A percentile compares a stretch with the other conserved stretches of the same genome.
phyloP scores from a whole-genome alignment of 1,140 invertebrate genomes.

The Trinorchestia longiramus region DNA sequence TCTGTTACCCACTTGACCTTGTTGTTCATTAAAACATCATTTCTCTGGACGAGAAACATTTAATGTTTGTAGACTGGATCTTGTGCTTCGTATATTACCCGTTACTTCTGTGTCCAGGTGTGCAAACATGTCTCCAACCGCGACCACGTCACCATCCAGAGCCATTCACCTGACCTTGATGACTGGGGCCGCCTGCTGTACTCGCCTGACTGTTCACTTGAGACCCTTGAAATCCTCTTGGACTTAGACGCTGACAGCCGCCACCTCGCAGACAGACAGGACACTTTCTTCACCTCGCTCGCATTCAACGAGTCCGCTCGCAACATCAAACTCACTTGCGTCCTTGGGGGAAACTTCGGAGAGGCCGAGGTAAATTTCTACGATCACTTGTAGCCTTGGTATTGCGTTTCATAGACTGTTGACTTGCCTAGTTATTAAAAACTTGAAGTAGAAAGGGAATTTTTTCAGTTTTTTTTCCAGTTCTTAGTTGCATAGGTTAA shows the following conservation, averaged over 20 bases:
- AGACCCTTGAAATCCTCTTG: constrained; percentile 64
- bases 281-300: constrained; percentile 66
- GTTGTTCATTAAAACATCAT: no score
- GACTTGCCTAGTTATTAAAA: no score
- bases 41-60: no score
- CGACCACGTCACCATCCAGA: constrained; percentile 66
- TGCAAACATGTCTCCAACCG: constrained; percentile 65
- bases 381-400: background rate
- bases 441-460: no score
- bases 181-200: constrained; percentile 66
- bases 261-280: constrained; percentile 58
- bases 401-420: no score
- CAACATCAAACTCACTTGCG: constrained; percentile 66
- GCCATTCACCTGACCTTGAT: constrained; percentile 63
- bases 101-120: constrained; percentile 55
- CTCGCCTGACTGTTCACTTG: constrained; percentile 65
- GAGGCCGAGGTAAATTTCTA: constrained; percentile 62
- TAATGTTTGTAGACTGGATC: no score
- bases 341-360: constrained; percentile 65
- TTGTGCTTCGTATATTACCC: no score
- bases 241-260: constrained; percentile 63
- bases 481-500: no score
- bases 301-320: constrained; percentile 66
- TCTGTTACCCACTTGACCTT: no score
- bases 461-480: no score